Evolutionary conservation across 2,888 invertebrate genomes (phyloP).

Genomic region (Cyclophora albipunctata): DNA sequence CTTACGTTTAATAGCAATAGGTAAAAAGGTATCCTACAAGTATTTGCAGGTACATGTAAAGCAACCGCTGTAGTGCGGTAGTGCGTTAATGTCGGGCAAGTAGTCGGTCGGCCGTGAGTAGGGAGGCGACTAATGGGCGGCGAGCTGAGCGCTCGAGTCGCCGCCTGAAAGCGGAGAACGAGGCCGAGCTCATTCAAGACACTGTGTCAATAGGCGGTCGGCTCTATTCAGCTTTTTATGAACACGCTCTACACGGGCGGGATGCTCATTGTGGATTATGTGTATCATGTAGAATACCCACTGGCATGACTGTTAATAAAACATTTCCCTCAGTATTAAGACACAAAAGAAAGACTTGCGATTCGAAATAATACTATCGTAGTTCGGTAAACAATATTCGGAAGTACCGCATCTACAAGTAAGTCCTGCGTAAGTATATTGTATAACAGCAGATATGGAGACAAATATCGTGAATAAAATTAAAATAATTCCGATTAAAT

Average conservation of each 20-base stretch:
- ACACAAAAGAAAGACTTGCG: no score
- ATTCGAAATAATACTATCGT: no score
- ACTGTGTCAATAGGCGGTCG: conserved; percentile 53
- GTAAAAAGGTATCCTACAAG: background rate
- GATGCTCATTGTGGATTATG: conserved; percentile 21
- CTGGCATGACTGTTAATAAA: no score
- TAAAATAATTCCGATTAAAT: no score
- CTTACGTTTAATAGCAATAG: conserved; percentile 6
- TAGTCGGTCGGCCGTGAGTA: conserved; percentile 25
- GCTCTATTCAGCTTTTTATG: conserved; percentile 53
- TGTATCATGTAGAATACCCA: no score
- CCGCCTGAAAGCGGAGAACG: conserved; percentile 52
- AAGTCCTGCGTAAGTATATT: no score
- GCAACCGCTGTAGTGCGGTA: conserved; percentile 15
- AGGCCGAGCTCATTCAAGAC: conserved; percentile 59
- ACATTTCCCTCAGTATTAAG: no score
- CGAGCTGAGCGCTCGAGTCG: conserved; percentile 33
- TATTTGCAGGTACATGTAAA: conserved; percentile 5
- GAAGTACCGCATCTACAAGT: no score
- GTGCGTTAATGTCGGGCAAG: conserved; percentile 23
- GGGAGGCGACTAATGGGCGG: conserved; percentile 38
- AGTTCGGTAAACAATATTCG: no score
- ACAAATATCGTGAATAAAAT: no score
- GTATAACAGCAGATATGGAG: no score
- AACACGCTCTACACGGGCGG: conserved; percentile 37